Conservation (phyloP, 2,113 vertebrate genomes). For the Menidia beryllina region DNA sequence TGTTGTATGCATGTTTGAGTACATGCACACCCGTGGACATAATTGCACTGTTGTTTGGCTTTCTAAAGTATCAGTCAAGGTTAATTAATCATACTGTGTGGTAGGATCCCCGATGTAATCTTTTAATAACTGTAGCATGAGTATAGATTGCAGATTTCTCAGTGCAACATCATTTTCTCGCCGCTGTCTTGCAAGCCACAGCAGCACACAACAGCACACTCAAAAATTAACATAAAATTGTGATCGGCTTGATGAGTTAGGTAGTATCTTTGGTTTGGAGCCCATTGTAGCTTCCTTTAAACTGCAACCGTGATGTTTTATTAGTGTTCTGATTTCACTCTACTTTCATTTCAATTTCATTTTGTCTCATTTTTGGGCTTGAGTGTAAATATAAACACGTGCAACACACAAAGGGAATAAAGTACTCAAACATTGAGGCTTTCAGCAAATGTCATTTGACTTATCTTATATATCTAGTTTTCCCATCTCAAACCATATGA, state of each 20-base stretch:
- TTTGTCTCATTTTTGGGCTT: too few relatives aligned
- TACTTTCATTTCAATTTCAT: too few relatives aligned
- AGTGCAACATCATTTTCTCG: slow-evolving; percentile 43
- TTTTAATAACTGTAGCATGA: slow-evolving; percentile 69
- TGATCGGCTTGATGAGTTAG: slow-evolving; percentile 50
- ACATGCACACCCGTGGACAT: slow-evolving; percentile 48
- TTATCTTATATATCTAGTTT: slow-evolving; percentile 7
- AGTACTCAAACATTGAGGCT: slow-evolving; percentile 45
- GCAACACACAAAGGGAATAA: too few relatives aligned
- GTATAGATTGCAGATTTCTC: slow-evolving; percentile 51
- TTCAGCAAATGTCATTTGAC: not conserved
- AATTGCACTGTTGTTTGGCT: slow-evolving; percentile 51
- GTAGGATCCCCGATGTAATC: slow-evolving; percentile 71
- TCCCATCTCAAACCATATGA: slow-evolving; percentile 2
- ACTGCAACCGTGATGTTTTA: too few relatives aligned
- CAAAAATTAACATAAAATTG: slow-evolving; percentile 31
- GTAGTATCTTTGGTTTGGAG: slow-evolving; percentile 36
- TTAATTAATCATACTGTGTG: slow-evolving; percentile 74
- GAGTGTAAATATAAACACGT: too few relatives aligned
- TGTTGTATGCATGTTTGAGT: slow-evolving; percentile 41
- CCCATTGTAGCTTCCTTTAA: slow-evolving; percentile 28
- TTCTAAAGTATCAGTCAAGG: slow-evolving; percentile 72
- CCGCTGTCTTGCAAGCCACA: slow-evolving; percentile 37
- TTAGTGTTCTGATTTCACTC: too few relatives aligned
- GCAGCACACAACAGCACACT: slow-evolving; percentile 34